Conservation (phyloP, 1,140 invertebrate species). For the Calliopsis andreniformis region DNA sequence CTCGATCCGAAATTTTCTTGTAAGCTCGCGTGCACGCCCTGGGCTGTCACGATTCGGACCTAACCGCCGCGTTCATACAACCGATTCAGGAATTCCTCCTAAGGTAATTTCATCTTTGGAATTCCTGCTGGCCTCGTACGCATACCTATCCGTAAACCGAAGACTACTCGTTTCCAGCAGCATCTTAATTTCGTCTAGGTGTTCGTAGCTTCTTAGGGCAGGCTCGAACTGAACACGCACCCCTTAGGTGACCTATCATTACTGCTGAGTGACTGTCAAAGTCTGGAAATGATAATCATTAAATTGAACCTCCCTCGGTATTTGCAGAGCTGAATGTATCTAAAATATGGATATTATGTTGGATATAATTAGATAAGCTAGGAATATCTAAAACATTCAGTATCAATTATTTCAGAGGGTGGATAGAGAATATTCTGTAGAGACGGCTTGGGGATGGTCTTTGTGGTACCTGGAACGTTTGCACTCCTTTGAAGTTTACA, state of each 20-base stretch:
- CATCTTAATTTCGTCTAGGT: slow-evolving; percentile 50
- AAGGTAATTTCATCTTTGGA: slow-evolving; percentile 79
- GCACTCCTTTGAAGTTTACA: too few species aligned
- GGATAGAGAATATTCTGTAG: too few species aligned
- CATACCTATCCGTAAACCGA: slow-evolving; percentile 36
- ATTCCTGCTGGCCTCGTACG: slow-evolving; percentile 69
- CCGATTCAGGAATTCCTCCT: slow-evolving; percentile 79
- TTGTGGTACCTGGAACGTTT: too few species aligned
- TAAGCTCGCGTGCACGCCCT: slow-evolving; percentile 81
- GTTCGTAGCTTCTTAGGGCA: not conserved
- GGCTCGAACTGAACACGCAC: too few species aligned
- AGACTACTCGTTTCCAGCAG: not conserved
- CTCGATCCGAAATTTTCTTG: slow-evolving; percentile 82
- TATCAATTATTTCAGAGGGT: too few species aligned
- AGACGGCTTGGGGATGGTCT: too few species aligned
- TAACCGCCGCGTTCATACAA: slow-evolving; percentile 79
- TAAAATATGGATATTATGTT: too few species aligned
- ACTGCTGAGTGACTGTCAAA: too few species aligned
- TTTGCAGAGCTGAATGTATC: too few species aligned
- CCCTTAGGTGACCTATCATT: too few species aligned
- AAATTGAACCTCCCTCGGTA: not conserved
- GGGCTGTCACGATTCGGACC: slow-evolving; percentile 80
- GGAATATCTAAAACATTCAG: too few species aligned
- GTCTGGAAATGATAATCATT: not conserved
- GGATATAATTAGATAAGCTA: too few species aligned